Evolutionary conservation across 2,888 invertebrate genomes (phyloP).

Genomic region (Xestia c-nigrum): DNA sequence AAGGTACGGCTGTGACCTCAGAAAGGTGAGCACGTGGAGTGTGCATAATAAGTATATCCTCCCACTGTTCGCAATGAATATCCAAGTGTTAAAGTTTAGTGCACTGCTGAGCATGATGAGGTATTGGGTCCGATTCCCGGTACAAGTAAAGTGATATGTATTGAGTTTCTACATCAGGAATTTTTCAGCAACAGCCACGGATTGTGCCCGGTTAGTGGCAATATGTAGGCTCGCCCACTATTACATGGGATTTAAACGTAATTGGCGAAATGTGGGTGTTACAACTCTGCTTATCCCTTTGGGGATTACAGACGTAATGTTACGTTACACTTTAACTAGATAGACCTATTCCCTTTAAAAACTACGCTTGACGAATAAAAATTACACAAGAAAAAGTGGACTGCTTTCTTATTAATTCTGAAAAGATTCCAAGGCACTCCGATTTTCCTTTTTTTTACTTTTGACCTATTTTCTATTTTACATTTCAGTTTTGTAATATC

Average conservation of each 20-base stretch:
- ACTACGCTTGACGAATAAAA: background rate
- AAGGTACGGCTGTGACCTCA: background rate
- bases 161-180: too few species aligned
- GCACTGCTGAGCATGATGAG: too few species aligned
- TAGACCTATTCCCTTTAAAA: background rate
- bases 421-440: background rate
- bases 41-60: background rate
- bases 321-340: background rate
- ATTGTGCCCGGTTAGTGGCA: too few species aligned
- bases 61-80: background rate
- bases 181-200: too few species aligned
- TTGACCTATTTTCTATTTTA: background rate
- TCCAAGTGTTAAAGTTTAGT: background rate
- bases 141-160: too few species aligned
- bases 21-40: slow-evolving; percentile 14
- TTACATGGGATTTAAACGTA: too few species aligned
- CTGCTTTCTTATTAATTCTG: background rate
- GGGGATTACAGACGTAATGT: too few species aligned
- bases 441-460: background rate
- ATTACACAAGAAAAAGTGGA: background rate
- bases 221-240: too few species aligned
- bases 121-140: too few species aligned
- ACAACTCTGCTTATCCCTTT: too few species aligned
- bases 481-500: background rate
- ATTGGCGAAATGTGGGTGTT: too few species aligned